Percentiles rank a stretch among this genome's conserved stretches.
Conservation (phyloP, 2,797 vertebrate species). For the Semaprochilodus insignis region DNA sequence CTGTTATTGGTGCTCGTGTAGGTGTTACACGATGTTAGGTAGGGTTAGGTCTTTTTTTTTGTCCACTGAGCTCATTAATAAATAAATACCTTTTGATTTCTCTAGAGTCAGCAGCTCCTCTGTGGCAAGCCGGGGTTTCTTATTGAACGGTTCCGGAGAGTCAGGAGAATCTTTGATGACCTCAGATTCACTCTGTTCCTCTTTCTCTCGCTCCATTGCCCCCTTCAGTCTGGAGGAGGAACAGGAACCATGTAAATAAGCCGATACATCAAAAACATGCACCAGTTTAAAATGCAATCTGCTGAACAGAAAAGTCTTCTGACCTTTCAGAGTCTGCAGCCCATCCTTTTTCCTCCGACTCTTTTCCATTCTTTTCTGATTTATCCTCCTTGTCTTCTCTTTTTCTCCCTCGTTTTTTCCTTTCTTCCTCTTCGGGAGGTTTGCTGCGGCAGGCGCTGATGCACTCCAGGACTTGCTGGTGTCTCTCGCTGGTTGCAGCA, state of each 20-base stretch:
- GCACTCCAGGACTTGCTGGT: constrained; percentile 94
- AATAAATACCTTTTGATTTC: constrained; percentile 88
- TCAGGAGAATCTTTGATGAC: constrained; percentile 98
- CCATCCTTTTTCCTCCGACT: constrained; percentile 92
- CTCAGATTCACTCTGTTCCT: constrained; percentile 88
- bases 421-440: constrained; percentile 95
- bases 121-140: constrained; percentile 89
- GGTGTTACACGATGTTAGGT: too few relatives aligned
- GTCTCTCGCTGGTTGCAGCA: constrained; percentile 87
- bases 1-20: too few relatives aligned
- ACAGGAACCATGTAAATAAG: neutral
- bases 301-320: neutral
- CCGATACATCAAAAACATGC: neutral
- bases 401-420: constrained; percentile 96
- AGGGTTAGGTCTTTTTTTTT: too few relatives aligned
- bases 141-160: constrained; percentile 95
- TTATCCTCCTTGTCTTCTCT: constrained; percentile 96
- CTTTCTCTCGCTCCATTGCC: constrained; percentile 88
- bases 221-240: constrained; percentile 84
- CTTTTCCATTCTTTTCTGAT: constrained; percentile 88
- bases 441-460: constrained; percentile 95
- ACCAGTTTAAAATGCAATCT: too few relatives aligned
- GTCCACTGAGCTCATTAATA: neutral
- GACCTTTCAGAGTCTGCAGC: constrained; percentile 90
- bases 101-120: constrained; percentile 88